phyloP scores from a whole-genome alignment of 2,888 invertebrate species.

The Agrotis puta region DNA sequence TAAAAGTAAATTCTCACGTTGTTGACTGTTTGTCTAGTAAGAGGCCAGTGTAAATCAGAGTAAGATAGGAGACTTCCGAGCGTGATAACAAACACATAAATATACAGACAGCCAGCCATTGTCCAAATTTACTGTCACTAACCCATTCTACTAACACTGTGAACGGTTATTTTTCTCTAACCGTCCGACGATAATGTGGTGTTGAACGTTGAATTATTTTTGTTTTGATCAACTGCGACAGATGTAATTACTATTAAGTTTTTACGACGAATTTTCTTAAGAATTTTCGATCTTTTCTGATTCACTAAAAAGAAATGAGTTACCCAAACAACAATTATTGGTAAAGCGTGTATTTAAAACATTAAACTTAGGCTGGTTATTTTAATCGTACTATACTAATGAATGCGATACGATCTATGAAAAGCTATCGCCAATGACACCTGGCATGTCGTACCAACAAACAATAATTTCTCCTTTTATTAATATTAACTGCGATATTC shows the following conservation, averaged over 20 bases:
- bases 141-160: slow-evolving; percentile 75
- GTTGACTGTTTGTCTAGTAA: slow-evolving; percentile 82
- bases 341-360: slow-evolving; percentile 55
- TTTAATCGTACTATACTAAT: slow-evolving; percentile 65
- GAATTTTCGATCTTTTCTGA: slow-evolving; percentile 8
- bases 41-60: slow-evolving; percentile 83
- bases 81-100: slow-evolving; percentile 89
- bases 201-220: slow-evolving; percentile 59
- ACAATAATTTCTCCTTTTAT: slow-evolving; percentile 62
- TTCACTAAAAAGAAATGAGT: slow-evolving; percentile 12
- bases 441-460: slow-evolving; percentile 57
- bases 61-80: slow-evolving; percentile 83
- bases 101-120: slow-evolving; percentile 83
- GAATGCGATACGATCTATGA: slow-evolving; percentile 67
- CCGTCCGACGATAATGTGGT: slow-evolving; percentile 62
- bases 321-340: slow-evolving; percentile 53
- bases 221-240: slow-evolving; percentile 59
- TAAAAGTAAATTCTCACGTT: slow-evolving; percentile 79
- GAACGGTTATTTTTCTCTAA: slow-evolving; percentile 76
- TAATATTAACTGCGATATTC: slow-evolving; percentile 60
- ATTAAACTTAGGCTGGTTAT: slow-evolving; percentile 61
- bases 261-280: neutral
- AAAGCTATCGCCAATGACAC: slow-evolving; percentile 66
- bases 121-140: slow-evolving; percentile 83
- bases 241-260: slow-evolving; percentile 48